Evolutionary conservation across 2,888 invertebrate genomes (phyloP), one percentile per base, ranked within the genome.

Genomic region (Ariolimax columbianus): DNA sequence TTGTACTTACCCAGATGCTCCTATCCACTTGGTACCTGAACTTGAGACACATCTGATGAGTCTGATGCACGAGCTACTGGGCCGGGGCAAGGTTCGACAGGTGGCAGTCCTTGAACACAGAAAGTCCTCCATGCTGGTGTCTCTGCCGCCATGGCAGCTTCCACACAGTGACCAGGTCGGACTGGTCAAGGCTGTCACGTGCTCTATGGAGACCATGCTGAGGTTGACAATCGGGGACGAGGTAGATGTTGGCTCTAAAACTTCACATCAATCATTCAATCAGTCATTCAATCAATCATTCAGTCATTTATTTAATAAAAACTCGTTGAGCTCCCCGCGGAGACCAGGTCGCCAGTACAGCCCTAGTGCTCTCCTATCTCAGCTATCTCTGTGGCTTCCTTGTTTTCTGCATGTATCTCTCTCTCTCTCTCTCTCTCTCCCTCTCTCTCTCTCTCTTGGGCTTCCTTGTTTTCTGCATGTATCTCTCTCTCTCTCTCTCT

Each of bases 41-140:
- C 1, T 77, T 0, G 6, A 43, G 14, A 14, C 63, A 3, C 59
- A 75, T 6, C 14, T 82, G 81, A 51, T 78, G 38, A 26, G 59
- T 0, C 23, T 83, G 70, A 77, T 86, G 77, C 84, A 84, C 17
- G 66, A 81, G n/a, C 82, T 86, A 14, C 26, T 86, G 36, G 43
- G n/a, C 0, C 86, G 86, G 0, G 86, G 86, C 36, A 86, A 86
- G 70, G 78, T 86, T n/a, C 40, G 47, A 33, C 81, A 84, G 51
- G 84, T 84, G n/a, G 86, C 81, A 2, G 73, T 86, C 0, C 63
- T 86, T 1, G 77, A 77, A 36, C 77, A 75, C 17, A 51, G 43
- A 0, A 55, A 38, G 9, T 9, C 36, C n/a, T 7, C 36, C 51
- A 70, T 83, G 51, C 43, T 86, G 14, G 63, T 59, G 43, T 77